Evolutionary conservation across 2,113 vertebrate genomes (phyloP).

Genomic region (Steatornis caripensis): DNA sequence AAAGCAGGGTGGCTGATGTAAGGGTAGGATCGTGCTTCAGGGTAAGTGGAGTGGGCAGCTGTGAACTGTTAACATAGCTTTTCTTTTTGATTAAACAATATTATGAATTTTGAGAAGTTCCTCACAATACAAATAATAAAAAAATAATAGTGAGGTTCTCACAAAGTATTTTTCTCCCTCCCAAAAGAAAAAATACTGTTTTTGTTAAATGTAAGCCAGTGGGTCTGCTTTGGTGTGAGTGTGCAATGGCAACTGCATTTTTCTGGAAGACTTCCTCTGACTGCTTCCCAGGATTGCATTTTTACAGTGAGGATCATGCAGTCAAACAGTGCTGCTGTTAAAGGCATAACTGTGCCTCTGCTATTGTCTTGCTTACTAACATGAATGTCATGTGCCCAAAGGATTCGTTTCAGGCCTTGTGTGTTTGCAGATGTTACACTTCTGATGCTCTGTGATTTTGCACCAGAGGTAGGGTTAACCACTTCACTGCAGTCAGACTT

Average conservation of each 20-base stretch:
- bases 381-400: accelerated
- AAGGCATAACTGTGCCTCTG: accelerated
- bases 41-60: not conserved
- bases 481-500: not conserved
- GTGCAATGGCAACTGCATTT: not conserved
- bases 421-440: not conserved
- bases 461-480: too few relatives aligned
- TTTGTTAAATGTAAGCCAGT: not conserved
- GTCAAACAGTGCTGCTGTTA: too few relatives aligned
- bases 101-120: not conserved
- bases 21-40: not conserved
- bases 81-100: not conserved
- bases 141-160: not conserved
- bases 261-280: not conserved
- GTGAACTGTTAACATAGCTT: not conserved
- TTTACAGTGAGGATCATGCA: accelerated
- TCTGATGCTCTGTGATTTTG: not conserved
- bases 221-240: not conserved
- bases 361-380: accelerated
- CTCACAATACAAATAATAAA: too few relatives aligned
- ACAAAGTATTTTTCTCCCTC: not conserved
- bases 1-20: not conserved
- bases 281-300: not conserved
- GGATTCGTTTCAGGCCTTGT: not conserved
- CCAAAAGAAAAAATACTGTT: not conserved